Evolutionary conservation across 2,797 vertebrate species (phyloP), one percentile per base, ranked within the genome.

Genomic region (Mareca strepera): DNA sequence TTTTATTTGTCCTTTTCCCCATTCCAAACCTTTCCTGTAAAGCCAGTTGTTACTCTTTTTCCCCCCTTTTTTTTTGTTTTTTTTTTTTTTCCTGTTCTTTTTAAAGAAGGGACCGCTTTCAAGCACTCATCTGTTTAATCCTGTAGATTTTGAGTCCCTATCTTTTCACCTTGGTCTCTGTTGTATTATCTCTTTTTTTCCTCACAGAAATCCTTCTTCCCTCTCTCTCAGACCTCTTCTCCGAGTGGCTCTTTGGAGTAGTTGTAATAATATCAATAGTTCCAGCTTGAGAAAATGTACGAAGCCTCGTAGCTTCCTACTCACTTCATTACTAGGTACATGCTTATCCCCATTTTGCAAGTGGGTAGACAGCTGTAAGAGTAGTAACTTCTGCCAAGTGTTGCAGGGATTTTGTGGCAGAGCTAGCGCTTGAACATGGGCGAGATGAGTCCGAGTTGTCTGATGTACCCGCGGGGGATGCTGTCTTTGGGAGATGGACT

Each of bases 271-370:
- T 86, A 64, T 52, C 50, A 66, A 7, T 96, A 88, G 56, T 67
- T 95, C 60, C 68, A 92, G 58, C 70, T 75, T 90, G 58, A 92
- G 86, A 90, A 94, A 92, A 88, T 79, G 35, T 55, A 63, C 48
- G 55, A 90, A 94, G 39, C 70, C 43, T 88, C 3, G 4, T 88
- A 84, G 52, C 67, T 95, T 96, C 46, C 55, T 88, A 23, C 55
- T 82, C 25, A 11, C 29, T 74, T 79, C 62, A 17, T 86, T 88
- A 67, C 31, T 92, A 86, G 74, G 28, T 88, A 82, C 70, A 63
- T 79, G 52, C 63, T 70, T 63, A 55, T 74, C 76, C 63, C 39
- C 26, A 3, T 72, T 96, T 92, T 79, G 73, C 68, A 69, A 66
- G 25, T 70, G 48, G 41, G 29, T 58, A 79, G 76, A 77, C 28